A percentile compares a stretch with the other conserved stretches of the same genome.
Conservation (phyloP, 2,113 vertebrate genomes). For the Dendropsophus ebraccatus region DNA sequence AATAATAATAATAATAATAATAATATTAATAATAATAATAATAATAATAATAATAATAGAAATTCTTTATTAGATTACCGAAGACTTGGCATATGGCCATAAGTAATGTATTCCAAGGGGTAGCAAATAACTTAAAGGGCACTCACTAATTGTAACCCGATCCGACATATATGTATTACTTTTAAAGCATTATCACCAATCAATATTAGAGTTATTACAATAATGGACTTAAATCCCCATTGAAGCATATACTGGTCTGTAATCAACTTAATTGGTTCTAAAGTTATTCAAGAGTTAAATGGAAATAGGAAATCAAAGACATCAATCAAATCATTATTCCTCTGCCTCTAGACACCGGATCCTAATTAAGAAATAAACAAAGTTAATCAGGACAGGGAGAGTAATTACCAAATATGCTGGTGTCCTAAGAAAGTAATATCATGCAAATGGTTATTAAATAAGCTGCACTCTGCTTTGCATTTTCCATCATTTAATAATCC, state of each 20-base stretch:
- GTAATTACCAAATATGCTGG: conserved; percentile 67
- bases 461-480: conserved; percentile 59
- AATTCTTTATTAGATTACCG: too few species aligned
- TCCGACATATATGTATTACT: conserved; percentile 58
- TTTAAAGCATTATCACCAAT: conserved; percentile 69
- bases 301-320: conserved; percentile 70
- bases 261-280: conserved; percentile 66
- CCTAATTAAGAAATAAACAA: conserved; percentile 77
- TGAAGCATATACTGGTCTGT: conserved; percentile 60
- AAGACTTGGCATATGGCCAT: not conserved
- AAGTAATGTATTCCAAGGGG: not conserved
- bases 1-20: too few species aligned
- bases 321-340: conserved; percentile 77
- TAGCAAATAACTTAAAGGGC: conserved; percentile 1
- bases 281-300: conserved; percentile 67
- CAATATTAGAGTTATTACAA: conserved; percentile 70
- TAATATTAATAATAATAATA: too few species aligned
- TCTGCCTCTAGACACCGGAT: conserved; percentile 65
- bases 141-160: conserved; percentile 51
- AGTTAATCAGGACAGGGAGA: conserved; percentile 72
- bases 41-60: too few species aligned
- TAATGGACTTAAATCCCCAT: conserved; percentile 68
- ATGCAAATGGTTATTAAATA: conserved; percentile 63
- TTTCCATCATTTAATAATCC: conserved; percentile 47
- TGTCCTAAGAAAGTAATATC: conserved; percentile 62